These are phyloP conservation scores for Lycopodina hypogea DNA, from an alignment of 37 sponge, comb jelly and placozoan genomes.

Conservation along the genomic window DNA sequence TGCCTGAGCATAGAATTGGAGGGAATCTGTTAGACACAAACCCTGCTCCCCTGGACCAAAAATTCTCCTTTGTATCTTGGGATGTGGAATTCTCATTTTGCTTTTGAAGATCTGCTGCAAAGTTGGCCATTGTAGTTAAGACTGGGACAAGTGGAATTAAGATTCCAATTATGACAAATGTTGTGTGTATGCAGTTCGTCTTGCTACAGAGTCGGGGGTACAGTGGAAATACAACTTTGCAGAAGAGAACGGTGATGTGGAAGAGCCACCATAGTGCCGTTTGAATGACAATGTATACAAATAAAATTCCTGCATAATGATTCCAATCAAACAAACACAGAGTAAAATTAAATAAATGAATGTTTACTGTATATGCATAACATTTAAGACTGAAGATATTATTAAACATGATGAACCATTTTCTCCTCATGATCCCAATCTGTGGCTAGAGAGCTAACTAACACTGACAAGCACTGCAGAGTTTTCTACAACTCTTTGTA, in stretches of 20 bases:
- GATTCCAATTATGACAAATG: slow-evolving; percentile 17
- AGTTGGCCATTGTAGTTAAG: not conserved
- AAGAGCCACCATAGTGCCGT: slow-evolving; percentile 30
- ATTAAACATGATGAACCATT: too few relatives aligned
- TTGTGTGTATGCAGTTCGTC: slow-evolving; percentile 32
- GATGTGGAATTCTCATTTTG: too few relatives aligned
- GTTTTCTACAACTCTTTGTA: too few relatives aligned
- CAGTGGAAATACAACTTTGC: slow-evolving; percentile 13
- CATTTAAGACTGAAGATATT: too few relatives aligned
- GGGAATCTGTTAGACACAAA: slow-evolving; percentile 34
- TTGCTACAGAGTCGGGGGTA: not conserved
- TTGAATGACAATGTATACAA: slow-evolving; percentile 16
- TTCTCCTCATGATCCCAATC: too few relatives aligned
- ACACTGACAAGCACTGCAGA: too few relatives aligned
- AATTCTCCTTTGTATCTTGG: too few relatives aligned
- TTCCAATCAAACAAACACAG: too few relatives aligned
- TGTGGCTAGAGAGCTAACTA: too few relatives aligned
- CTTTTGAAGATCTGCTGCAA: not conserved
- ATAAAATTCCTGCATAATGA: slow-evolving; percentile 22
- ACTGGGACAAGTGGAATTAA: slow-evolving; percentile 24
- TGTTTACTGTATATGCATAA: too few relatives aligned
- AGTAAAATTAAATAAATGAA: too few relatives aligned
- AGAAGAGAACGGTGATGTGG: slow-evolving; percentile 22
- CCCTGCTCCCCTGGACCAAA: not conserved
- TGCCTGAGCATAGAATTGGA: slow-evolving; percentile 20